Conservation (phyloP, 2,888 invertebrate genomes). For the Stenoptilia bipunctidactyla region DNA sequence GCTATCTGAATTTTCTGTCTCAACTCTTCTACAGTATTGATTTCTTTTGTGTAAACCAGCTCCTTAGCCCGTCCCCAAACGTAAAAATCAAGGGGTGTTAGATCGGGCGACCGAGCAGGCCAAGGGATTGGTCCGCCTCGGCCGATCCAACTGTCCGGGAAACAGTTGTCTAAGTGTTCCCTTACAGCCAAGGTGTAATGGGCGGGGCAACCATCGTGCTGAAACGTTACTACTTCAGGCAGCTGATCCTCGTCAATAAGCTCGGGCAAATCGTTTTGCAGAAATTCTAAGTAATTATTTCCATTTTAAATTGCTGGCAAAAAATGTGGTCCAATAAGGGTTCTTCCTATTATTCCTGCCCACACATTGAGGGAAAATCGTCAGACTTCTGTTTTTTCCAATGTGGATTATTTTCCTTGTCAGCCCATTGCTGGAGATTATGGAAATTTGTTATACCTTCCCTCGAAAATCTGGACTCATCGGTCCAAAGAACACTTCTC, state of each 20-base stretch:
- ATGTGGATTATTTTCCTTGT: slow-evolving; percentile 12
- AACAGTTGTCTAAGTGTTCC: slow-evolving; percentile 8
- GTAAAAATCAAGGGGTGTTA: background rate
- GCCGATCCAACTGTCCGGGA: slow-evolving; percentile 9
- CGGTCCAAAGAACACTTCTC: slow-evolving; percentile 10
- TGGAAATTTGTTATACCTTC: slow-evolving; percentile 12
- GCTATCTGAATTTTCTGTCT: background rate
- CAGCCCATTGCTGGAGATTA: slow-evolving; percentile 11
- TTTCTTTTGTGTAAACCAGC: background rate
- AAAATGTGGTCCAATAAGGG: slow-evolving; percentile 9
- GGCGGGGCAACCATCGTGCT: slow-evolving; percentile 12
- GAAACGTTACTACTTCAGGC: slow-evolving; percentile 4
- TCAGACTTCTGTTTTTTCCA: slow-evolving; percentile 8
- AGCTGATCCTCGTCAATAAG: slow-evolving; percentile 1
- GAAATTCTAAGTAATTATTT: slow-evolving; percentile 6
- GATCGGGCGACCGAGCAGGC: background rate
- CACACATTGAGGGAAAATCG: slow-evolving; percentile 12
- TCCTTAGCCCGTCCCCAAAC: background rate
- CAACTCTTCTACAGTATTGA: background rate
- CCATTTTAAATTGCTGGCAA: slow-evolving; percentile 9
- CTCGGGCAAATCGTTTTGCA: slow-evolving; percentile 7
- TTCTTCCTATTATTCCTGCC: slow-evolving; percentile 11
- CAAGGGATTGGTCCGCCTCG: slow-evolving; percentile 4
- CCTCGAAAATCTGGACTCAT: slow-evolving; percentile 9
- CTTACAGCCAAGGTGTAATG: slow-evolving; percentile 9